Evolutionary conservation across 2,113 vertebrate genomes (phyloP).

Genomic region (Talpa occidentalis): DNA sequence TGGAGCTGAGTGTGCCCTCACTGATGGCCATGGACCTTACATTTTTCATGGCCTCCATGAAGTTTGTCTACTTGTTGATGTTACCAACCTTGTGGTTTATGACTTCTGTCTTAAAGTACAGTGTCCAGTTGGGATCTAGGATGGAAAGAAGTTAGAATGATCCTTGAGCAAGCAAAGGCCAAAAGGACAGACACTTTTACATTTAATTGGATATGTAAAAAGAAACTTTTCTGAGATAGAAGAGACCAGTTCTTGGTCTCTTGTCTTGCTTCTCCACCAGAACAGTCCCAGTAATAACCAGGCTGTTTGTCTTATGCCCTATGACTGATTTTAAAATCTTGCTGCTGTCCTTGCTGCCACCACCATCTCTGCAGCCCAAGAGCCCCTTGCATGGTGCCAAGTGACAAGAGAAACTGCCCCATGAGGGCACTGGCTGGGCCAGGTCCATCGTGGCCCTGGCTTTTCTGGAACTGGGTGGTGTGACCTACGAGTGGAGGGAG

Average conservation of each 20-base stretch:
- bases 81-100: background rate
- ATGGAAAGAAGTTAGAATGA: background rate
- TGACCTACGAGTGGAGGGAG: fast-evolving
- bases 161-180: background rate
- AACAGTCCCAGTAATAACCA: background rate
- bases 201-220: background rate
- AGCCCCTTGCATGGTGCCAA: too few relatives aligned
- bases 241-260: background rate
- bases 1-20: background rate
- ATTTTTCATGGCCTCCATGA: background rate
- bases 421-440: too few relatives aligned
- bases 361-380: background rate
- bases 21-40: fast-evolving
- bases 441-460: background rate
- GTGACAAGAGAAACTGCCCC: background rate
- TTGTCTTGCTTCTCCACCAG: background rate
- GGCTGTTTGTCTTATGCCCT: background rate
- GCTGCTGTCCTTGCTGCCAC: background rate
- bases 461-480: background rate
- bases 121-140: background rate
- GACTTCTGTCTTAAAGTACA: background rate
- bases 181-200: background rate
- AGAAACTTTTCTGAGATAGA: background rate
- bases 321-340: background rate
- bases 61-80: background rate